These are phyloP conservation scores for Chelonoidis abingdonii DNA, from an alignment of 2,113 vertebrate genomes.

Conservation along the genomic window DNA sequence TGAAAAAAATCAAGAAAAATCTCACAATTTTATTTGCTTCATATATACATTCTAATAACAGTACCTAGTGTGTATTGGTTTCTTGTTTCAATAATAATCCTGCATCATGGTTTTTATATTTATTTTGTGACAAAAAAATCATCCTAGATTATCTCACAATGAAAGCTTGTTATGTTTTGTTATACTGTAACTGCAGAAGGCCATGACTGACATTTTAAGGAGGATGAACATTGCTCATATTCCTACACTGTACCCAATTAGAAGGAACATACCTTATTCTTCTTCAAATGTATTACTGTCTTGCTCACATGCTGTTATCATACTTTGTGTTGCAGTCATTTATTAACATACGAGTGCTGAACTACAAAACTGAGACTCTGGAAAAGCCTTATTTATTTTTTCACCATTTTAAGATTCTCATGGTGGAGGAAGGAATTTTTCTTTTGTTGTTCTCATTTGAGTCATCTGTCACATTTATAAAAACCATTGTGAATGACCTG, in stretches of 20 bases:
- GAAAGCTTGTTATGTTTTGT: background rate
- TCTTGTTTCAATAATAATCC: conserved; percentile 4
- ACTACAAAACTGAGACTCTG: background rate
- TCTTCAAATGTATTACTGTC: background rate
- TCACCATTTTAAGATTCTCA: background rate
- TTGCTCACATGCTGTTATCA: background rate
- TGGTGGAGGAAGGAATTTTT: background rate
- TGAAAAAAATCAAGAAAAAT: background rate
- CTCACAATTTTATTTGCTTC: background rate
- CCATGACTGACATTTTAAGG: background rate
- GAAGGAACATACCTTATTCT: conserved; percentile 1
- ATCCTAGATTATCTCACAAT: background rate
- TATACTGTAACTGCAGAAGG: conserved; percentile 15
- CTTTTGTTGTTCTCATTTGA: background rate
- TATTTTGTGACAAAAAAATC: background rate
- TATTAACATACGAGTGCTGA: background rate
- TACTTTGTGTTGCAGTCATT: background rate
- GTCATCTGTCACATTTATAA: background rate
- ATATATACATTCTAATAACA: background rate
- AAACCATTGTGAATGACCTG: background rate
- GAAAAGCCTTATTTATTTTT: conserved; percentile 11
- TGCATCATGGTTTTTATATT: background rate
- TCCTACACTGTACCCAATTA: conserved; percentile 3
- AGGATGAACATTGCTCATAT: background rate
- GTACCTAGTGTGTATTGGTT: background rate